Base-by-base conservation (phyloP, 2,888 invertebrate species). In the Cartodere bifasciata region DNA sequence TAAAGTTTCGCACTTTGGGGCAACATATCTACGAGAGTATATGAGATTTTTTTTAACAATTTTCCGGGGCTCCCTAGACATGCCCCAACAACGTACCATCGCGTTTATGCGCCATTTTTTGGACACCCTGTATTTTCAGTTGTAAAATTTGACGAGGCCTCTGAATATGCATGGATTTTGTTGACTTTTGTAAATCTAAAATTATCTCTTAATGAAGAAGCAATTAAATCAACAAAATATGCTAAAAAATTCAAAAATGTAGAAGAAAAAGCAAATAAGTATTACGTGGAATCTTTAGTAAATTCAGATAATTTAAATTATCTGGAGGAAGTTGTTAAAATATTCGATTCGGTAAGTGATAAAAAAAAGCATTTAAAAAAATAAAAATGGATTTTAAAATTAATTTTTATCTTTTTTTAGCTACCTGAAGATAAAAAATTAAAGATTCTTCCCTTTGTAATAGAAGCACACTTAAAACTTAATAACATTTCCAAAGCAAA, bases 141-240 rank as follows among this genome's bases (percentile, higher is more conserved):
- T n/a, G n/a, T n/a, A n/a, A n/a, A n/a, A n/a, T n/a, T n/a, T n/a
- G n/a, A n/a, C n/a, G n/a, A n/a, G n/a, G n/a, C n/a, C n/a, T n/a
- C n/a, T 23, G 43, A 60, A 7, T 55, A 64, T 29, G 65, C 67
- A 1, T 62, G 67, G 54, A 47, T 67, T 23, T 47, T 70, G 21
- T 50, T 72, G 21, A 59, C 63, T 4, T 55, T 59, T 28, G 56
- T 65, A 23, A 62, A 66, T 45, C 46, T 62, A 29, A 56, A 55
- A 37, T 50, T 75, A 20, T 60, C 68, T 31, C 65, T 70, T 24
- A 67, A 62, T 52, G 53, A 59, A 20, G 61, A 70, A 39, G 69
- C 68, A 1, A 55, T 61, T 33, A 47, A 49, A 26, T 53, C 60
- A 28, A 53, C 57, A n/a, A 39, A 38, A 17, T 50, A 56, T 40